Percentiles rank a stretch among this genome's conserved stretches.
Evolutionary conservation across 1,140 invertebrate genomes (phyloP).

Genomic region (Pseudomyrmex sp.): DNA sequence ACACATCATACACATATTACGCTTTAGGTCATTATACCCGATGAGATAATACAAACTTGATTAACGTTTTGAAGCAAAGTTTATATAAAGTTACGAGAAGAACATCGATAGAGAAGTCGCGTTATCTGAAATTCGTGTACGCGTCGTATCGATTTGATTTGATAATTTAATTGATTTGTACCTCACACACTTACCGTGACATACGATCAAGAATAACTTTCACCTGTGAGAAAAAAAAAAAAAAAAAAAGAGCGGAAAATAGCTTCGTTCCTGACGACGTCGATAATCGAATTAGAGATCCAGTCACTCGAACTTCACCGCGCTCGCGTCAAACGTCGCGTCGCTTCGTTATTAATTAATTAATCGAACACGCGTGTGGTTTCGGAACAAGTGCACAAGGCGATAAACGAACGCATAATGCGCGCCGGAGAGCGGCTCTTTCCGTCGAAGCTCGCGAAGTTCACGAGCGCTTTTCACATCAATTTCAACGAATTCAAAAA

Average conservation of each 20-base stretch:
- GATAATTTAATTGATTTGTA: slow-evolving; percentile 4
- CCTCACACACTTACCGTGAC: slow-evolving; percentile 4
- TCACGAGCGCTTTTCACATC: neutral
- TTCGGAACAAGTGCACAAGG: slow-evolving; percentile 15
- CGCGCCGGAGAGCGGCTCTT: neutral
- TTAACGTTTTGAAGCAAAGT: too few species aligned
- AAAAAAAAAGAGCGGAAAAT: neutral
- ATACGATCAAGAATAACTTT: slow-evolving; percentile 17
- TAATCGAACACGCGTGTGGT: slow-evolving; percentile 2
- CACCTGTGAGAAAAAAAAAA: neutral
- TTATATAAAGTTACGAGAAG: too few species aligned
- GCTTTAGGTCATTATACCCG: neutral
- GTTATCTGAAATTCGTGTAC: too few species aligned
- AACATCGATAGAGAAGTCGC: too few species aligned
- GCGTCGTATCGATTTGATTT: neutral
- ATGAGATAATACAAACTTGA: too few species aligned
- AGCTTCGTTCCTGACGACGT: neutral
- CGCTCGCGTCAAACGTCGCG: neutral
- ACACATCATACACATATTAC: neutral
- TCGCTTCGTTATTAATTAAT: slow-evolving; percentile 12
- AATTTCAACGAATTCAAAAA: slow-evolving; percentile 28
- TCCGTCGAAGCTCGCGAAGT: neutral
- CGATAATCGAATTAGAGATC: neutral
- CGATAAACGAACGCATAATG: slow-evolving; percentile 48
- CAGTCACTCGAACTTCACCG: neutral